Conservation (phyloP, 2,113 vertebrate species). For the Oryzias woworae region DNA sequence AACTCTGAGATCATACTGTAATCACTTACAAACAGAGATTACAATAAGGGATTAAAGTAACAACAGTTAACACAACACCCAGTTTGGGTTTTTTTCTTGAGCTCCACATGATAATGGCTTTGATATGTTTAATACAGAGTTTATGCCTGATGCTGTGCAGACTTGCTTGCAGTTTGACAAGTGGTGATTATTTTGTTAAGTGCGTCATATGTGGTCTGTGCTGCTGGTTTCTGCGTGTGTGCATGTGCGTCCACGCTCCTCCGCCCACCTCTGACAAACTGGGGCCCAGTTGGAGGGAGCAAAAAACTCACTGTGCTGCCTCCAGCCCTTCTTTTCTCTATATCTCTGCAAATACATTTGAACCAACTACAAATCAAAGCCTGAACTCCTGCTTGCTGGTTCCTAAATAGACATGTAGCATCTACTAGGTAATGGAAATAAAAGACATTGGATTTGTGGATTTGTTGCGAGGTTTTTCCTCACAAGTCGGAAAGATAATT, state of each 20-base stretch:
- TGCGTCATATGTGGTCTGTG: slow-evolving; percentile 46
- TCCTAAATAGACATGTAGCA: neutral
- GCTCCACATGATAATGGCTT: slow-evolving; percentile 18
- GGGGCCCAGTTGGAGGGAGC: slow-evolving; percentile 67
- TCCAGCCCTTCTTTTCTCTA: slow-evolving; percentile 25
- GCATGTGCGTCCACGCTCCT: slow-evolving; percentile 36
- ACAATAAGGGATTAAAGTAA: slow-evolving; percentile 28
- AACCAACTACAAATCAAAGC: slow-evolving; percentile 9
- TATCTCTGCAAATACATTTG: neutral
- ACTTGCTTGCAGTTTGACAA: slow-evolving; percentile 38
- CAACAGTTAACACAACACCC: slow-evolving; percentile 30
- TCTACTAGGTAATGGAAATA: neutral
- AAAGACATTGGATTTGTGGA: neutral
- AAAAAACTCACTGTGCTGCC: slow-evolving; percentile 41
- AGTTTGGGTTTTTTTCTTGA: slow-evolving; percentile 1
- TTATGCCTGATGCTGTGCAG: slow-evolving; percentile 18
- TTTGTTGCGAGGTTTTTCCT: slow-evolving; percentile 16
- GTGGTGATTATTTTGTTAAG: slow-evolving; percentile 47
- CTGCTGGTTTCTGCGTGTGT: slow-evolving; percentile 15
- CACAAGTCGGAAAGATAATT: slow-evolving; percentile 18
- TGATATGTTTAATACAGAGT: slow-evolving; percentile 29
- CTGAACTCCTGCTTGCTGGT: neutral
- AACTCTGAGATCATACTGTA: slow-evolving; percentile 42
- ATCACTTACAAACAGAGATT: slow-evolving; percentile 38
- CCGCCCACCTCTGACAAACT: slow-evolving; percentile 55